Evolutionary conservation across 2,797 vertebrate genomes (phyloP), one percentile per base, ranked within the genome.

Genomic region (Paguma larvata): DNA sequence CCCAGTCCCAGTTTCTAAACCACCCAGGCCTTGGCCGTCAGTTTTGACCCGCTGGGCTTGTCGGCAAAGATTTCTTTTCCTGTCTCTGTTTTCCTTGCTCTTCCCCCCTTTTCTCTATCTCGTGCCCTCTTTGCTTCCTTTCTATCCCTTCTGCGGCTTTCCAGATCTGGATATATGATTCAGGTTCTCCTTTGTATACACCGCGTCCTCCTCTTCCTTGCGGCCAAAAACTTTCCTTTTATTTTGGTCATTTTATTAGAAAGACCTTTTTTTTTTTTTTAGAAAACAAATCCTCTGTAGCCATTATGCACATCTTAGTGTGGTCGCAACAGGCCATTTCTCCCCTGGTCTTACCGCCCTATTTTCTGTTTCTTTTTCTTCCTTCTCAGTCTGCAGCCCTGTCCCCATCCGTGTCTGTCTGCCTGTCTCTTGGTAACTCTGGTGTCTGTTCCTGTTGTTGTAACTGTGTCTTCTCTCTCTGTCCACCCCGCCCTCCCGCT

Each of bases 231-330:
- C 96, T 98, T 97, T 85, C 94, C 97, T 92, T 97, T 98, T 96
- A 97, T 96, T 98, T 98, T 92, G 91, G 94, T 95, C 97, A 72
- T 98, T 98, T 91, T 73, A 97, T 97, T 96, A 65, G 32, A 89
- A 91, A 97, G 80, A 56, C 89, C 93, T 97, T 97, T 97, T 97
- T 98, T 72, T 72, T 73, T 48, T 30, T 46, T 94, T 67, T 75
- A 94, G 62, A 82, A 44, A 38, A 19, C 97, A 94, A 34, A 53
- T 94, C 92, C 97, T 91, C 97, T 95, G 96, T 97, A 97, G 98
- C 93, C 98, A 92, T 97, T 96, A 41, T 15, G 51, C 89, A 78
- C 98, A 95, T 96, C 98, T 98, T 96, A 96, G 94, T 63, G 98
- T 97, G 97, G 94, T 91, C 98, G 91, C 96, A 95, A 95, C 7